Evolutionary conservation across 2,888 invertebrate genomes (phyloP), one percentile per base, ranked within the genome.

Genomic region (Sthenelais limicola): DNA sequence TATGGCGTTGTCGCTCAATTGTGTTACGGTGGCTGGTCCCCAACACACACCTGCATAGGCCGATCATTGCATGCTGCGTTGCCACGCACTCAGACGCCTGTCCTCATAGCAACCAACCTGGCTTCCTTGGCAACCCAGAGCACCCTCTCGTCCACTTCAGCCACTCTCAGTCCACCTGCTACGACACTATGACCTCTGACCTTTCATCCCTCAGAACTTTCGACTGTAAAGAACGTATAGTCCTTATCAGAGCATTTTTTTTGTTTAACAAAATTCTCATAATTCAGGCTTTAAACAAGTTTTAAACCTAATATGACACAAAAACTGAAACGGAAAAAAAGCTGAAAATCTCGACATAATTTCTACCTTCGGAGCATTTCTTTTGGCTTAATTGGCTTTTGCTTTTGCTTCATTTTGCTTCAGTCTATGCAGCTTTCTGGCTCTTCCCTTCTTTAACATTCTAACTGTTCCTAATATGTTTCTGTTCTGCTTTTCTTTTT

Each of bases 401-500:
- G 66, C 72, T 72, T 52, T 72, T 49, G 67, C 72, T 72, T 67
- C 38, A 33, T 38, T 62, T 72, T 72, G 67, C 67, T 72, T 72
- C 38, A 47, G 66, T 67, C 66, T 72, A 72, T 52, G 67, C 67
- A 51, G 67, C 49, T 66, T 72, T 67, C 69, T 69, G 52, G 62
- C 67, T 67, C 66, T 71, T 56, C 56, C 72, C 47, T 33, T 30
- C 52, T 26, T 33, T 72, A 72, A 72, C 72, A 67, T 66, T 72
- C 67, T 72, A 66, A 72, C 72, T 56, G 62, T 43, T 68, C 73
- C 68, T 73, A 73, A 73, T 68, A 52, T 62, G 62, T 68, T 73
- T 54, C 71, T 66, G 49, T 71, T 71, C 71, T 71, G 71, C 71
- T 73, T 68, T 73, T 73, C 73, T 73, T 68, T 73, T 68, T 73